These are phyloP conservation scores for Theonella swinhoei DNA, from an alignment of 37 sponge, comb jelly and placozoan species.

Conservation along the genomic window DNA sequence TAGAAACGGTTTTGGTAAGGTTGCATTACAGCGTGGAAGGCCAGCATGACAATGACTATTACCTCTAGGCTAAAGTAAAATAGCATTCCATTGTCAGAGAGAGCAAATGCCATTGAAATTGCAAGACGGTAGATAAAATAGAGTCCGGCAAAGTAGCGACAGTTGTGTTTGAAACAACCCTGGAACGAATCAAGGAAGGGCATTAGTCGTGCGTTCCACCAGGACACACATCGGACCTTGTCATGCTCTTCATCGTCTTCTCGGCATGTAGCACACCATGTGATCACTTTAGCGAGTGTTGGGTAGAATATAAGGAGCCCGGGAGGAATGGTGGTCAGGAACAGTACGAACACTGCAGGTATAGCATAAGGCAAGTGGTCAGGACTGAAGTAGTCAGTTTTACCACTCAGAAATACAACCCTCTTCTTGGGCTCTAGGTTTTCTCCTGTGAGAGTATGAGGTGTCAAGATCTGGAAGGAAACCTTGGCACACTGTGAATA, in stretches of 20 bases:
- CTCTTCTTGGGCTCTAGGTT: not conserved
- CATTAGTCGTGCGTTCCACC: not conserved
- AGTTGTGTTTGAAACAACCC: constrained; percentile 30
- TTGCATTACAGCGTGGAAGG: constrained; percentile 11
- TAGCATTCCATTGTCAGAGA: not conserved
- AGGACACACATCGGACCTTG: not conserved
- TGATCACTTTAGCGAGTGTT: not conserved
- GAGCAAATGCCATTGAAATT: constrained; percentile 2
- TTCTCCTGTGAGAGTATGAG: not conserved
- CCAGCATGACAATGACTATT: constrained; percentile 20
- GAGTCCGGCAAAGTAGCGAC: constrained; percentile 42
- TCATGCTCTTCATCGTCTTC: not conserved
- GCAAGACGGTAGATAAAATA: constrained; percentile 26
- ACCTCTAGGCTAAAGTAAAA: constrained; percentile 17
- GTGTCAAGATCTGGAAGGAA: constrained; percentile 35
- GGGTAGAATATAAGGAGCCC: constrained; percentile 3
- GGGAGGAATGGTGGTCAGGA: constrained; percentile 1
- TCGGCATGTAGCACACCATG: not conserved
- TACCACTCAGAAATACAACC: constrained; percentile 35
- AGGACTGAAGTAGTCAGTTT: not conserved
- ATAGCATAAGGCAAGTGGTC: constrained; percentile 38
- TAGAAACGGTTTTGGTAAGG: constrained; percentile 26
- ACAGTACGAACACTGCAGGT: constrained; percentile 13
- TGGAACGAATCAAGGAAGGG: constrained; percentile 43
- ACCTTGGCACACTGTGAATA: constrained; percentile 39